A percentile compares a stretch with the other conserved stretches of the same genome.
These are phyloP conservation scores for Dendrocincla tyrannina DNA, from an alignment of 2,797 vertebrate genomes.

Conservation along the genomic window DNA sequence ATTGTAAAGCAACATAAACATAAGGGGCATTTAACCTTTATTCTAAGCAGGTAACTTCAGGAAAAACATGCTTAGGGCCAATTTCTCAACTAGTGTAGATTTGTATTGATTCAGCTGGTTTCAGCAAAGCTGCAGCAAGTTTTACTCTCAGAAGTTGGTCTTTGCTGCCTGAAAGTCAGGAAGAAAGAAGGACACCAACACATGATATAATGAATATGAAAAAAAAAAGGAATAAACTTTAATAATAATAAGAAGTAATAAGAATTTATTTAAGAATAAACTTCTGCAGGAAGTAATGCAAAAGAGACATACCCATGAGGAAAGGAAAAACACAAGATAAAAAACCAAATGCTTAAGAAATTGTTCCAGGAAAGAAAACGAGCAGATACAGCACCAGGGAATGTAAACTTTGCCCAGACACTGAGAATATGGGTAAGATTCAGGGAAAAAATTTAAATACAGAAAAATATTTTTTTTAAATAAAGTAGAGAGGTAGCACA, in stretches of 20 bases:
- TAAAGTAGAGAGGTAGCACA: not conserved
- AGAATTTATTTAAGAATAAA: no score
- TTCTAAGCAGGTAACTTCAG: not conserved
- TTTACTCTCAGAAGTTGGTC: not conserved
- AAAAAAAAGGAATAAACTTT: not conserved
- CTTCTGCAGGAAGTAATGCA: not conserved
- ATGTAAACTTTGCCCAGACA: not conserved
- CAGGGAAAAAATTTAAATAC: not conserved
- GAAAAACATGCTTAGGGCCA: not conserved
- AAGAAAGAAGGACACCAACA: not conserved
- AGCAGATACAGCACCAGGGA: not conserved
- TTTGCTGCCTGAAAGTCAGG: not conserved
- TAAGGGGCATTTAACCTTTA: not conserved
- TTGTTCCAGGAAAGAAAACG: slow-evolving; percentile 9
- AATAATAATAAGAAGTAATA: no score
- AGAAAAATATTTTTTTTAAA: not conserved
- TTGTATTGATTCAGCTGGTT: not conserved
- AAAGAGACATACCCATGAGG: not conserved
- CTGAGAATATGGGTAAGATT: not conserved
- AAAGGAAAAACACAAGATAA: not conserved
- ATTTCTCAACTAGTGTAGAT: not conserved
- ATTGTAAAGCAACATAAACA: not conserved
- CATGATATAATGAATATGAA: not conserved
- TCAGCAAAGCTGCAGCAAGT: not conserved
- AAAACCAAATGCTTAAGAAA: not conserved